Evolutionary conservation across 2,888 invertebrate species (phyloP).

Genomic region (Pachycephus smyrnensis): DNA sequence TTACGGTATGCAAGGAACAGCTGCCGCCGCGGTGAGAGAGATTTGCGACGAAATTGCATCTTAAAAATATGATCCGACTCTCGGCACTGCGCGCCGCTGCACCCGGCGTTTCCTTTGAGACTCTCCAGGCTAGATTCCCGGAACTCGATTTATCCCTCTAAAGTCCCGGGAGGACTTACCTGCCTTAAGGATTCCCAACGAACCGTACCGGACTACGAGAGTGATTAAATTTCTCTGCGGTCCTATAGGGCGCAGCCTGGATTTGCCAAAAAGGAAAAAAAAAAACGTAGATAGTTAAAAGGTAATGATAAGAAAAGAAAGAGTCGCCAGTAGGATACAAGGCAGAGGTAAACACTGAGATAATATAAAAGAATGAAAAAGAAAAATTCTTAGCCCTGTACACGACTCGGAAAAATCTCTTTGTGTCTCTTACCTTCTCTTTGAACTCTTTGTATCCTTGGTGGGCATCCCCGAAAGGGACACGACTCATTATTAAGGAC

Average conservation of each 20-base stretch:
- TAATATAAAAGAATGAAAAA: neutral
- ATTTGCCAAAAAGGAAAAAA: neutral
- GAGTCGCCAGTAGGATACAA: neutral
- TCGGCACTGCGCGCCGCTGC: constrained; percentile 17
- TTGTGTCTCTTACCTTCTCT: neutral
- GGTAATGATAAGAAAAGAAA: constrained; percentile 10
- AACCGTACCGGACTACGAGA: constrained; percentile 24
- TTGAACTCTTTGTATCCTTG: neutral
- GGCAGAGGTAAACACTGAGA: neutral
- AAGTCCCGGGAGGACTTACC: constrained; percentile 16
- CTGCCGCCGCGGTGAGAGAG: constrained; percentile 50
- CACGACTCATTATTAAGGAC: neutral
- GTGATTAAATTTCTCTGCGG: neutral
- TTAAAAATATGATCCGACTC: constrained; percentile 63
- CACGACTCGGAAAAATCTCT: neutral
- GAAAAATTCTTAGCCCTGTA: neutral
- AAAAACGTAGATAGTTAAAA: constrained; percentile 9
- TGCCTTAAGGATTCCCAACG: constrained; percentile 47
- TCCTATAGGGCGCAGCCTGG: neutral
- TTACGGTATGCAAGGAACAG: constrained; percentile 26
- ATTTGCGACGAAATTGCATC: constrained; percentile 62
- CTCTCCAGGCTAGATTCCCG: constrained; percentile 22
- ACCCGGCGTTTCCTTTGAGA: constrained; percentile 22
- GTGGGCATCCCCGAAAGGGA: neutral
- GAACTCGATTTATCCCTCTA: constrained; percentile 25